phyloP scores from a whole-genome alignment of 2,113 vertebrate genomes.

The Varanus komodoensis region DNA sequence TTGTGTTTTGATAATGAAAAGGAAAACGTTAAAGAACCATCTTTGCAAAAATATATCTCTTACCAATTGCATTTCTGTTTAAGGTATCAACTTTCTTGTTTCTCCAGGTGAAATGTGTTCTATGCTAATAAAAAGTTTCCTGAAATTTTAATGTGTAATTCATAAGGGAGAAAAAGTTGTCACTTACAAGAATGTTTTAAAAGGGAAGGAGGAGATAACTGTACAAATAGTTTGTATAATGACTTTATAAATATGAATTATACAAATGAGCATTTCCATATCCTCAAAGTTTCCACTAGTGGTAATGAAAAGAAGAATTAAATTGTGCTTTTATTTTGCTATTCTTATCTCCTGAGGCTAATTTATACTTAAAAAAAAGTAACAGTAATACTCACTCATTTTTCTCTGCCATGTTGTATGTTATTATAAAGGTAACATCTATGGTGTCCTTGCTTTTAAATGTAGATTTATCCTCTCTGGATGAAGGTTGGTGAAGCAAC shows the following conservation, averaged over 20 bases:
- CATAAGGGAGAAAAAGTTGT: constrained; percentile 56
- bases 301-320: constrained; percentile 78
- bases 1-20: constrained; percentile 10
- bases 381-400: constrained; percentile 80
- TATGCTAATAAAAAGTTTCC: constrained; percentile 49
- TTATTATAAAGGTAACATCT: constrained; percentile 82
- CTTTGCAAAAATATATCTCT: constrained; percentile 52
- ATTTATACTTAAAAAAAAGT: constrained; percentile 78
- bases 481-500: constrained; percentile 72
- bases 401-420: constrained; percentile 77
- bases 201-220: constrained; percentile 11
- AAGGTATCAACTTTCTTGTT: constrained; percentile 41
- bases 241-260: constrained; percentile 67
- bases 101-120: constrained; percentile 54
- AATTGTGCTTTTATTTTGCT: constrained; percentile 78
- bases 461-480: constrained; percentile 82
- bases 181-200: constrained; percentile 59
- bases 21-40: constrained; percentile 34
- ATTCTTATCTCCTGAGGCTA: constrained; percentile 74
- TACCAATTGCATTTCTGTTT: constrained; percentile 49
- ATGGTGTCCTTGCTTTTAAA: constrained; percentile 85
- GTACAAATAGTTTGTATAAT: constrained; percentile 66
- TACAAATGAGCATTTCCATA: constrained; percentile 70
- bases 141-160: constrained; percentile 58
- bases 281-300: constrained; percentile 69